Percentiles rank a stretch among this genome's conserved stretches.
These are phyloP conservation scores for Nixonia krombeini DNA, from an alignment of 1,140 invertebrate genomes.

Conservation along the genomic window DNA sequence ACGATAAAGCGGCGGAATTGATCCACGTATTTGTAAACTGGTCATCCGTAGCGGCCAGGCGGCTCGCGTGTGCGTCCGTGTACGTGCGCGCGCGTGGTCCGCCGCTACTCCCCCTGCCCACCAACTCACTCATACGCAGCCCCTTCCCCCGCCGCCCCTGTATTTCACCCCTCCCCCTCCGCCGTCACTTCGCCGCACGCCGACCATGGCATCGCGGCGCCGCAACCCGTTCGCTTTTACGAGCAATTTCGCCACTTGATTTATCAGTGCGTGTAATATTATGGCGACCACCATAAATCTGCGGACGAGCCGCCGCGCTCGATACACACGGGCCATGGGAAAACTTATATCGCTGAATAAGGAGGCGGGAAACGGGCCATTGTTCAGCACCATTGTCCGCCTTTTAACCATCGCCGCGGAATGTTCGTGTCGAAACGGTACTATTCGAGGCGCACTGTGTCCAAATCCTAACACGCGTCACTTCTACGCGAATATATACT, in stretches of 20 bases:
- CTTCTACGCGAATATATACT: too few relatives aligned
- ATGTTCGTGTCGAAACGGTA: too few relatives aligned
- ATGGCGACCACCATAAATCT: conserved; percentile 16
- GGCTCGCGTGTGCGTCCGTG: not conserved
- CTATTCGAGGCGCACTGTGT: too few relatives aligned
- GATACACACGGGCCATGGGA: conserved; percentile 10
- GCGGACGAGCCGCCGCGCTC: conserved; percentile 5
- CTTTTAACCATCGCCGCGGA: too few relatives aligned
- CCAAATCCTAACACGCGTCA: too few relatives aligned
- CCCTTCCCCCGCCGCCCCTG: not conserved
- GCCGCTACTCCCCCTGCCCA: conserved; percentile 14
- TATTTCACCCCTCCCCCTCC: not conserved
- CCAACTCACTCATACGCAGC: conserved; percentile 8
- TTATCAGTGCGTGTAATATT: conserved; percentile 38
- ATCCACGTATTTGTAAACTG: conserved; percentile 48
- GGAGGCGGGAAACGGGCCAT: not conserved
- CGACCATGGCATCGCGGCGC: conserved; percentile 9
- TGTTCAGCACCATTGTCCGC: too few relatives aligned
- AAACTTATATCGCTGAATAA: not conserved
- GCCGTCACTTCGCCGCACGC: too few relatives aligned
- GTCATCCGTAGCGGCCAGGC: conserved; percentile 27
- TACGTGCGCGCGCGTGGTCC: not conserved
- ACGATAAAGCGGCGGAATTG: conserved; percentile 42
- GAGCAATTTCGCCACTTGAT: conserved; percentile 45
- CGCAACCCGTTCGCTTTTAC: conserved; percentile 40